Evolutionary conservation across 2,888 invertebrate genomes (phyloP), one percentile per base, ranked within the genome.

Genomic region (Phragmatobia fuliginosa): DNA sequence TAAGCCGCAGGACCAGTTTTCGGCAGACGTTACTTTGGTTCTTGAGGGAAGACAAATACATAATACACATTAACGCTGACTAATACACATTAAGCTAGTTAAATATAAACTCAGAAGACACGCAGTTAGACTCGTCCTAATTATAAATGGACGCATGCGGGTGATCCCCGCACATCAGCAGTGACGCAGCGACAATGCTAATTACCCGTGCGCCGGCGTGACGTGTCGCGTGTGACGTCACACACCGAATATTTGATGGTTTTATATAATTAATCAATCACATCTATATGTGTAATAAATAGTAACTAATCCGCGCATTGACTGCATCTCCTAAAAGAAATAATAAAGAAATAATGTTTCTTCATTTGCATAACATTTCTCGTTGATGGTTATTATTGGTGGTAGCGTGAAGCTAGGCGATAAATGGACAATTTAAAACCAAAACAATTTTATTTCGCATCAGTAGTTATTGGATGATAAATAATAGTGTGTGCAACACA

Each of bases 171-270:
- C 8, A 52, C 10, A 25, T n/a, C 1, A 0, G 45, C 14, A 21
- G 21, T 63, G 62, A 63, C 62, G 32, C 62, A 63, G 62, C 62
- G 45, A 63, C 31, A 63, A 45, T n/a, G n/a, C n/a, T 63, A 45
- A 63, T 63, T 41, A 32, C 14, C n/a, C 14, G 21, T 62, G 10
- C 25, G 8, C 25, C 25, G 4, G 36, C 28, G 38, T 38, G 28
- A 38, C 38, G 28, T 38, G 38, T 38, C 45, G 21, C 16, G 45
- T 31, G 45, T 63, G 62, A 45, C 45, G 62, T 45, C 62, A 63
- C 45, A 63, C 11, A 7, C n/a, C n/a, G 52, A 52, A 52, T 31
- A 31, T 41, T 21, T 45, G 28, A 62, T 41, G 38, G 18, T 62
- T 11, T 11, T 28, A 56, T 56, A 25, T 56, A 16, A 28, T 56